Evolutionary conservation across 1,140 invertebrate species (phyloP).

Genomic region (Euwallacea fornicatus): DNA sequence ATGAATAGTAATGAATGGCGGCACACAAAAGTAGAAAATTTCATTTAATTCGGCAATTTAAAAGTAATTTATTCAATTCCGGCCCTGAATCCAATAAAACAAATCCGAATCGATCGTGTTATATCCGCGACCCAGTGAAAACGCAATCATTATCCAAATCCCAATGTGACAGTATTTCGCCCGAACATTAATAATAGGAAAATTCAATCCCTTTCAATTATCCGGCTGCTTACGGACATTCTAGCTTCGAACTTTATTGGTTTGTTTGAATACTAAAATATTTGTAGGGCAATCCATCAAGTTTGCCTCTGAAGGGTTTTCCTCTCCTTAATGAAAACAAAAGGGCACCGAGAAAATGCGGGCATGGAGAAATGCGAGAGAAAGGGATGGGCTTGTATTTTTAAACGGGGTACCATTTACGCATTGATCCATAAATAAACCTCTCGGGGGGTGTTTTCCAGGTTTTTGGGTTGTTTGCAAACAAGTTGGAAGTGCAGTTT

Average conservation of each 20-base stretch:
- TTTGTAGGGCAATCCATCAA: slow-evolving; percentile 49
- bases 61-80: slow-evolving; percentile 3
- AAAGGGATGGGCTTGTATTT: slow-evolving; percentile 26
- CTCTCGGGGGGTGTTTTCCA: slow-evolving; percentile 13
- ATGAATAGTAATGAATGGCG: not conserved
- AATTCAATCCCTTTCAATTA: slow-evolving; percentile 47
- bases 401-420: slow-evolving; percentile 25
- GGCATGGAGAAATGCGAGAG: slow-evolving; percentile 18
- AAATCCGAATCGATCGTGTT: slow-evolving; percentile 16
- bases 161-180: slow-evolving; percentile 33
- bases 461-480: slow-evolving; percentile 26
- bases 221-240: slow-evolving; percentile 41
- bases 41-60: too few relatives aligned
- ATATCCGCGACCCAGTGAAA: slow-evolving; percentile 34
- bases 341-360: slow-evolving; percentile 30
- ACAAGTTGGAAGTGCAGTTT: slow-evolving; percentile 3
- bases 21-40: not conserved
- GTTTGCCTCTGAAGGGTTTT: slow-evolving; percentile 33
- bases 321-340: slow-evolving; percentile 35
- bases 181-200: slow-evolving; percentile 37
- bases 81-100: slow-evolving; percentile 8
- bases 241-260: slow-evolving; percentile 42
- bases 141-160: slow-evolving; percentile 41
- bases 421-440: slow-evolving; percentile 32
- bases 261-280: slow-evolving; percentile 50